Evolutionary conservation across 2,113 vertebrate genomes (phyloP).

Genomic region (Centropus unirufus): DNA sequence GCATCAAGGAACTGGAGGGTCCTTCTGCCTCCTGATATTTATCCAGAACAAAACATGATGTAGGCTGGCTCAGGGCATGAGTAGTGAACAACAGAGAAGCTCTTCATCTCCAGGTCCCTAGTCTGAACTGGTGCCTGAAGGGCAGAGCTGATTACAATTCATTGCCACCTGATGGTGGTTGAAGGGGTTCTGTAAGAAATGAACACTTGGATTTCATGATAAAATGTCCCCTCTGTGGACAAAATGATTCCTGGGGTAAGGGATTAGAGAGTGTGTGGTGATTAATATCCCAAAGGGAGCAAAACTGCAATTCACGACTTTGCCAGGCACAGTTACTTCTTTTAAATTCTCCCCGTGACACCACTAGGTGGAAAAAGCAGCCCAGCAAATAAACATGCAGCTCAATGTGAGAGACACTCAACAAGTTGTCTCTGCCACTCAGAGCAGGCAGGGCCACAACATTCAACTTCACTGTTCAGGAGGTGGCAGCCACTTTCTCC

Average conservation of each 20-base stretch:
- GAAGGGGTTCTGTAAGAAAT: background rate
- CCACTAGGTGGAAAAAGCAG: background rate
- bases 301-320: background rate
- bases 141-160: background rate
- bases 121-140: background rate
- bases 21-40: constrained; percentile 15
- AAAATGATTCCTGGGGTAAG: background rate
- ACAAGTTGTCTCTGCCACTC: background rate
- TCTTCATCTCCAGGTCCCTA: background rate
- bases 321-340: background rate
- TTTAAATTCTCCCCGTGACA: background rate
- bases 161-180: background rate
- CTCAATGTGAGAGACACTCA: background rate
- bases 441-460: background rate
- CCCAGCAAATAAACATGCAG: rapidly evolving
- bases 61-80: background rate
- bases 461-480: background rate
- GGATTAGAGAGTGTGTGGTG: background rate
- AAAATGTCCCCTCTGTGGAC: background rate
- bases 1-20: background rate
- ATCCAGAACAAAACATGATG: background rate
- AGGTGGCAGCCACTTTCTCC: background rate
- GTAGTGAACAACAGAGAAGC: constrained; percentile 42
- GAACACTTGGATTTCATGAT: background rate
- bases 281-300: background rate